These are phyloP conservation scores for Stenotaenia linearis DNA, from an alignment of 2,888 invertebrate species.

Conservation along the genomic window DNA sequence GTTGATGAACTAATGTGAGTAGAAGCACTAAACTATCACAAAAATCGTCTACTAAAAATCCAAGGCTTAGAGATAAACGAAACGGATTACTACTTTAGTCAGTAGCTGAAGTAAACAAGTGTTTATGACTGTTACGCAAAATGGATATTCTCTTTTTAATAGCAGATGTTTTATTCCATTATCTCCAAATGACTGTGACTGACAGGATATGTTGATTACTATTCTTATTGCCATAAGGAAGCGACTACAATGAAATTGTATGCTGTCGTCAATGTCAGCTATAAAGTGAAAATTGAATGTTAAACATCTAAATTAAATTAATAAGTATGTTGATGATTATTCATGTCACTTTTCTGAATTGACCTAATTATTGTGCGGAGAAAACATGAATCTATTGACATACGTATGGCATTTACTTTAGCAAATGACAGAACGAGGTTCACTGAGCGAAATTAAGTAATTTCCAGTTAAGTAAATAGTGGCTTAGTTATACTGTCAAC, in stretches of 20 bases:
- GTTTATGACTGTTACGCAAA: neutral
- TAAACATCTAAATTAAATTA: too few relatives aligned
- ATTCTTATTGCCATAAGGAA: too few relatives aligned
- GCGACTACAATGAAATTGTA: too few relatives aligned
- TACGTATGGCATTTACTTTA: neutral
- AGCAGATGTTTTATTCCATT: neutral
- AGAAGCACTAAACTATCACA: too few relatives aligned
- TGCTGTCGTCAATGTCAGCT: neutral
- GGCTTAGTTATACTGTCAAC: neutral
- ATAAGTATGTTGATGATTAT: neutral
- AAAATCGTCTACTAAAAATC: too few relatives aligned
- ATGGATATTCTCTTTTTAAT: neutral
- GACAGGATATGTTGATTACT: neutral
- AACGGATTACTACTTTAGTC: too few relatives aligned
- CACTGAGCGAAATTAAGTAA: neutral
- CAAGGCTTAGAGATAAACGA: too few relatives aligned
- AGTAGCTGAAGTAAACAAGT: neutral
- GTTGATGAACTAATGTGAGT: too few relatives aligned
- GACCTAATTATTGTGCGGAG: neutral
- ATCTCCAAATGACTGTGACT: neutral
- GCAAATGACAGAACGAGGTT: neutral
- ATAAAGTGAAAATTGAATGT: neutral
- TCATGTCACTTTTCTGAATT: neutral
- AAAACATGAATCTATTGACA: neutral
- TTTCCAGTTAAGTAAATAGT: neutral